A percentile compares a stretch with the other conserved stretches of the same genome.
Conservation (phyloP, 2,797 vertebrate species). For the Etheostoma nigrum region DNA sequence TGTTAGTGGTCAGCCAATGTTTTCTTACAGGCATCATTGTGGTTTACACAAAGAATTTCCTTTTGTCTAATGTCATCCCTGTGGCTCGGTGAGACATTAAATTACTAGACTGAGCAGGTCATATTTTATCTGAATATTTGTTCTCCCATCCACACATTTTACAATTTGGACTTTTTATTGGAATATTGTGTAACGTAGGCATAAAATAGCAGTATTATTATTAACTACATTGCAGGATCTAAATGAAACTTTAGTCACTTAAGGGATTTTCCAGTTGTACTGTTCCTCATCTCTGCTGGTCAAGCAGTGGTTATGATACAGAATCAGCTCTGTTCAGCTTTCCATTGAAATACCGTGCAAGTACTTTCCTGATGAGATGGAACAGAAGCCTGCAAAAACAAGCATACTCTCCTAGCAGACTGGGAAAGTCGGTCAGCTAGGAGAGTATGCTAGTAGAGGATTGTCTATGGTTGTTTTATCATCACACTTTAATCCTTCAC, state of each 20-base stretch:
- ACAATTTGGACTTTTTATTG: conserved; percentile 8
- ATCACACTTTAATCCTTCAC: background rate
- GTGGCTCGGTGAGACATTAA: background rate
- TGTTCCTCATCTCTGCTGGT: conserved; percentile 27
- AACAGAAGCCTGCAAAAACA: background rate
- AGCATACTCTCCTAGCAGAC: background rate
- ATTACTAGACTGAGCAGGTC: background rate
- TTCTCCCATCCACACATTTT: background rate
- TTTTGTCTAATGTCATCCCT: background rate
- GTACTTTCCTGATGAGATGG: conserved; percentile 24
- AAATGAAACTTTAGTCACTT: conserved; percentile 21
- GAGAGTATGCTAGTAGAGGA: too few relatives aligned
- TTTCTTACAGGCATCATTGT: conserved; percentile 29
- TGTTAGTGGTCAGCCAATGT: conserved; percentile 22
- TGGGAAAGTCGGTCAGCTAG: background rate
- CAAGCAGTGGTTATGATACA: conserved; percentile 29
- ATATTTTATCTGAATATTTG: background rate
- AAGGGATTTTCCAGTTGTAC: conserved; percentile 33
- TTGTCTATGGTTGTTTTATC: background rate
- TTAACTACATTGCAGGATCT: background rate
- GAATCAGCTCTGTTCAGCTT: conserved; percentile 4
- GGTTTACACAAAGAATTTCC: conserved; percentile 7
- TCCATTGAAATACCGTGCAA: background rate
- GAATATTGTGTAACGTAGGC: background rate
- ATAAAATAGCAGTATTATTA: background rate